Evolutionary conservation across 1,140 invertebrate genomes (phyloP), one percentile per base, ranked within the genome.

Genomic region (Gyrodactylus bullatarudis): DNA sequence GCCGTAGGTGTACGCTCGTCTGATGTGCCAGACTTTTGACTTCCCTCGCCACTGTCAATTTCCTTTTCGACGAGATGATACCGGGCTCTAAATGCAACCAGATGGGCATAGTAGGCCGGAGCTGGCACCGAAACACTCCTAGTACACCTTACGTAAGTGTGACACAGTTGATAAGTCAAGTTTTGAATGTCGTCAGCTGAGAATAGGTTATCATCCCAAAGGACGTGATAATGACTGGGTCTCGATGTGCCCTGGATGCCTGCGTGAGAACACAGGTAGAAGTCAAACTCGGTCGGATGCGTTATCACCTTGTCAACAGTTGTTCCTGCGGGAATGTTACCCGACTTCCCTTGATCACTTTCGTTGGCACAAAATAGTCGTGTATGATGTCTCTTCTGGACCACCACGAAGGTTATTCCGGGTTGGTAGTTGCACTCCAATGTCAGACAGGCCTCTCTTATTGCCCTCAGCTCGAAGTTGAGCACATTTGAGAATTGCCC

Each of bases 41-140:
- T 90, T 76, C 93, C 93, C 84, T 98, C 93, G 69, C 92, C 94
- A 75, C 70, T 71, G 27, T 75, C 73, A 24, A 73, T n/a, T 23
- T 98, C 94, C 81, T 97, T 96, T 83, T 99, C 95, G 54, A 99
- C 93, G 73, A 99, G 85, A 84, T 99, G 95, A 84, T 99, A 98
- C 76, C 95, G 85, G 73, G 95, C 95, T 76, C 95, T 84, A 84
- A 99, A 99, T 68, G 95, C 95, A 68, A 99, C 95, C 70, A 99
- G 85, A 84, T 99, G 95, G 75, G 95, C 94, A 82, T 99, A 99
- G 83, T 99, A 99, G 0, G 94, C 94, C 25, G 95, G 95, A 34
- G 95, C 95, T 25, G 95, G 95, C 81, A 99, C 98, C 75, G 91
- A 95, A 73, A 99, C 95, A 70, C 91, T 95, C 72, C 95, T 86